Percentiles rank a stretch among this genome's conserved stretches.
Conservation (phyloP, 2,888 invertebrate species). For the Pilophorus perplexus region DNA sequence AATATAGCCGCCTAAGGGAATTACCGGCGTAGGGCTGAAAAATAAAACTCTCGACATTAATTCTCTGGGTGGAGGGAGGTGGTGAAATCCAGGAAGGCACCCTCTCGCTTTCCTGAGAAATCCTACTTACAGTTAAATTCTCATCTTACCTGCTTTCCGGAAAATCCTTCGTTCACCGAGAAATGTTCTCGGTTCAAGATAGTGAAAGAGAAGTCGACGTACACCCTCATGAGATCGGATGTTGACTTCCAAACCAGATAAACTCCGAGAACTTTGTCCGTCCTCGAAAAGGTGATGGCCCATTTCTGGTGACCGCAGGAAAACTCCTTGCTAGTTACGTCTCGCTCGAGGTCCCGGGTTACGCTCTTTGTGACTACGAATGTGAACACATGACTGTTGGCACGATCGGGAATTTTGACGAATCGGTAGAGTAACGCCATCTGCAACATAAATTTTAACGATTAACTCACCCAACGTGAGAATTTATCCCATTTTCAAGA, state of each 20-base stretch:
- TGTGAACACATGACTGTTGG: slow-evolving; percentile 79
- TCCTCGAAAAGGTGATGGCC: slow-evolving; percentile 75
- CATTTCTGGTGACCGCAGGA: slow-evolving; percentile 78
- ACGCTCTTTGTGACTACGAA: slow-evolving; percentile 77
- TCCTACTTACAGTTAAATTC: no score
- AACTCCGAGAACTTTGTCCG: slow-evolving; percentile 72
- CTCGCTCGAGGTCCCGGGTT: slow-evolving; percentile 72
- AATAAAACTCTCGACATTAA: no score
- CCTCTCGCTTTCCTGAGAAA: no score
- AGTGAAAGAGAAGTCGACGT: slow-evolving; percentile 77
- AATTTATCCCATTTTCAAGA: no score
- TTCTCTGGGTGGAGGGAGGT: no score
- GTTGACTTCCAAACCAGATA: slow-evolving; percentile 75
- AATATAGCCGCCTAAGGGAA: no score
- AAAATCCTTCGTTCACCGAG: slow-evolving; percentile 75
- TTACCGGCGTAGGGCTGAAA: no score
- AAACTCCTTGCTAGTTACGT: slow-evolving; percentile 79
- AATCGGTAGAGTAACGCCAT: slow-evolving; percentile 79
- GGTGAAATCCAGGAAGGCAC: no score
- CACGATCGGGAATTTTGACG: slow-evolving; percentile 76
- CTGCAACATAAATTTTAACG: no score
- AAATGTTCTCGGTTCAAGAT: slow-evolving; percentile 78
- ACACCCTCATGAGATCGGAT: slow-evolving; percentile 71
- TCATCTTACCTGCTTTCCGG: slow-evolving; percentile 71
- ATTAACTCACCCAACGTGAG: no score